These are phyloP conservation scores for Phoronis australis DNA, from an alignment of 2,888 invertebrate genomes.

Conservation along the genomic window DNA sequence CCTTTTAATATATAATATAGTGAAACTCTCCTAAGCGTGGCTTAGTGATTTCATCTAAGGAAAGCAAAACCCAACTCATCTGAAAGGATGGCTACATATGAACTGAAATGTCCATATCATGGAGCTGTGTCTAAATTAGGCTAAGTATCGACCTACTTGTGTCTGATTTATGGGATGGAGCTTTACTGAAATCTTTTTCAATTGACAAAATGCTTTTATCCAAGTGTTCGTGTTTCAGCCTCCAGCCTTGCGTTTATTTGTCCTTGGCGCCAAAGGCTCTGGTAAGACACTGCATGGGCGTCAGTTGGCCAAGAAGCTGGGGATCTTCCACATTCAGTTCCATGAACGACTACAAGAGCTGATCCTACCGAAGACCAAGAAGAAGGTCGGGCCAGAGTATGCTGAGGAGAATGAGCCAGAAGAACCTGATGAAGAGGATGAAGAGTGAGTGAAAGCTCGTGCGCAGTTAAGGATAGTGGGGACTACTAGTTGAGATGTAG, in stretches of 20 bases:
- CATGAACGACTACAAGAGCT: slow-evolving; percentile 50
- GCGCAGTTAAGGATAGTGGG: no score
- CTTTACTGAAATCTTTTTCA: no score
- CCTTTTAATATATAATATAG: no score
- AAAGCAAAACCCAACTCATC: no score
- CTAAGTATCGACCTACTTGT: no score
- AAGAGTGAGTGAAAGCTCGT: slow-evolving; percentile 1
- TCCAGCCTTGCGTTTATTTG: slow-evolving; percentile 45
- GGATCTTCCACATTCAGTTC: slow-evolving; percentile 53
- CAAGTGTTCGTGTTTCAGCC: slow-evolving; percentile 25
- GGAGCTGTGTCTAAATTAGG: no score
- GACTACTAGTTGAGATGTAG: no score
- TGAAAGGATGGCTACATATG: no score
- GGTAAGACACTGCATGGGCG: slow-evolving; percentile 50
- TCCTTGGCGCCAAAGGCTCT: slow-evolving; percentile 47
- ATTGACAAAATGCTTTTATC: background rate
- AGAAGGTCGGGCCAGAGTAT: slow-evolving; percentile 47
- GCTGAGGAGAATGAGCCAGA: slow-evolving; percentile 40
- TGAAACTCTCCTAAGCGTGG: no score
- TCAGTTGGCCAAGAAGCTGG: slow-evolving; percentile 44
- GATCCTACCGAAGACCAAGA: slow-evolving; percentile 50
- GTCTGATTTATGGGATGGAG: no score
- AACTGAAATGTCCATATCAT: no score
- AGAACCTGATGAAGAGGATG: slow-evolving; percentile 24
- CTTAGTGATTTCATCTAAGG: no score